A percentile compares a stretch with the other conserved stretches of the same genome.
Conservation (phyloP, 2,797 vertebrate species). For the Cyclopterus lumpus region DNA sequence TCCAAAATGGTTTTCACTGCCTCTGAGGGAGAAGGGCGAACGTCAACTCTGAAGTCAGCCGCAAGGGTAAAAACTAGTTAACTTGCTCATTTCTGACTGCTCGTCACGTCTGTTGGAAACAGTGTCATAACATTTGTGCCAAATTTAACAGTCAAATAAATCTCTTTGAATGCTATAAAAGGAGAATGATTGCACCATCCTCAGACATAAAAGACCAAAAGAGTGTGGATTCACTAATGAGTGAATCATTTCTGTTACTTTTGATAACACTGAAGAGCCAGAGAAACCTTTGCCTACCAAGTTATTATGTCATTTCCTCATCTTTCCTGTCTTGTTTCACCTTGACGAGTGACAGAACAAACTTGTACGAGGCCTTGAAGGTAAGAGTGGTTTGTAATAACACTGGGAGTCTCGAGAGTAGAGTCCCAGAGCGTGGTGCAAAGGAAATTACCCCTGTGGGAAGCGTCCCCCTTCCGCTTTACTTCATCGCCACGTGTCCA, state of each 20-base stretch:
- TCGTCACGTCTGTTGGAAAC: slow-evolving; percentile 44
- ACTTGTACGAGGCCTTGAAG: slow-evolving; percentile 44
- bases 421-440: slow-evolving; percentile 40
- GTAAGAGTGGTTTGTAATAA: slow-evolving; percentile 63
- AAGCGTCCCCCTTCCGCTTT: slow-evolving; percentile 47
- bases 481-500: slow-evolving; percentile 36
- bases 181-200: slow-evolving; percentile 9
- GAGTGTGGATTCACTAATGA: slow-evolving; percentile 23
- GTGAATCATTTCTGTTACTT: slow-evolving; percentile 31
- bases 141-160: slow-evolving; percentile 61
- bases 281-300: not conserved
- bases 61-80: slow-evolving; percentile 69
- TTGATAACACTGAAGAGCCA: slow-evolving; percentile 21
- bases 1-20: slow-evolving; percentile 75
- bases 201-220: slow-evolving; percentile 40
- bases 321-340: slow-evolving; percentile 52
- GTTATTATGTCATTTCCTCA: slow-evolving; percentile 48
- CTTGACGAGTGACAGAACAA: slow-evolving; percentile 61
- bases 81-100: slow-evolving; percentile 48
- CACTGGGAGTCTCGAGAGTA: slow-evolving; percentile 56
- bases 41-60: slow-evolving; percentile 55
- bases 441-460: slow-evolving; percentile 51
- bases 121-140: slow-evolving; percentile 39
- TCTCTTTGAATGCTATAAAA: slow-evolving; percentile 36
- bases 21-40: slow-evolving; percentile 62